Evolutionary conservation across 2,113 vertebrate species (phyloP), one percentile per base, ranked within the genome.

Genomic region (Poecile atricapillus): DNA sequence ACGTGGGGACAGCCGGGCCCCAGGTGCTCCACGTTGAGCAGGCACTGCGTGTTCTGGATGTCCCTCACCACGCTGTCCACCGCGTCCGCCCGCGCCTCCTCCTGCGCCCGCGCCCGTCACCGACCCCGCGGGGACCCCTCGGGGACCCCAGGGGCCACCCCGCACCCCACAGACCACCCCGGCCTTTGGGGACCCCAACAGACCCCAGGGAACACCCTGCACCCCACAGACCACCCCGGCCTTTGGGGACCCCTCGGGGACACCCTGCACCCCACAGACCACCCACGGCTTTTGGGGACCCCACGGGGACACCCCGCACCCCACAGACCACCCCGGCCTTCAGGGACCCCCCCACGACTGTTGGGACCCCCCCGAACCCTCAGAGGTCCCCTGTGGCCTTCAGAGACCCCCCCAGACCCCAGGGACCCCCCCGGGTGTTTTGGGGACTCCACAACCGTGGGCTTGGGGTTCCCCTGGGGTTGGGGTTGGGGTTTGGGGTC

Each of bases 41-140:
- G 88, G 56, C 88, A 90, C 71, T 90, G 88, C 15, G 71, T 90
- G 80, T 90, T 90, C 80, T 90, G 88, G 88, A 90, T 90, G 80
- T 90, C 88, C 80, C 88, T 27, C 43, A 90, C 88, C 80, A 90
- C 88, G 43, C 88, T 90, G 88, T 90, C 88, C 88, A 90, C 88
- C 3, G 88, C 88, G 15, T 90, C 88, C 1, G 88, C 80, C 35
- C 88, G 73, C 5, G 88, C 88, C 5, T 90, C 88, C 13, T 90
- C 88, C 88, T 90, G 88, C 10, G 4, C 39, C n/a, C 52, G 5
- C 21, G 4, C 43, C 41, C 31, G 13, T 56, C 70, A 74, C 17
- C 13, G 12, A 35, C 41, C 31, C 41, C 41, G 1, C 31, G 2
- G 55, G 52, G 24, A 52, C 68, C 9, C 13, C 41, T 14, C 14